Base-by-base conservation (phyloP, 2,888 invertebrate species). In the Megaustenia siamemsis region DNA sequence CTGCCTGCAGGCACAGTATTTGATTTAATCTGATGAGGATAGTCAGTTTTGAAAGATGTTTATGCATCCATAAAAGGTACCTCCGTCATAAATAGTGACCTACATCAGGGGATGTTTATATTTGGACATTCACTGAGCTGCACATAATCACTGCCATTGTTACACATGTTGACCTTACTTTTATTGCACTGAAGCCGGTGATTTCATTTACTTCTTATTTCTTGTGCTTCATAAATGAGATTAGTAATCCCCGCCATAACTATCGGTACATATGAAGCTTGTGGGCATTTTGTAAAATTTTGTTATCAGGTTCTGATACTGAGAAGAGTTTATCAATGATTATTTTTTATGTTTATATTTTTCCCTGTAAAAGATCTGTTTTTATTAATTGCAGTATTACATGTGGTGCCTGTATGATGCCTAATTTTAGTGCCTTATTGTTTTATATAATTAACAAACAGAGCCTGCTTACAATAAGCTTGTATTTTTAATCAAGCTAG, bases 321-420 rank as follows among this genome's bases (percentile, higher is more conserved):
- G 53, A 4, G 24, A 53, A 24, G 3, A 8, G 53, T 53, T 4
- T 3, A 53, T 10, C 53, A 8, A 21, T 53, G 15, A 18, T 8
- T 53, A 8, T 18, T 18, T 10, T 53, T 15, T 15, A 53, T 53
- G 53, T n/a, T n/a, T n/a, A n/a, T n/a, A 10, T 6, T 21, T 60
- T 56, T 60, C 3, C 28, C 60, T 60, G n/a, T 60, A 28, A n/a
- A 60, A 28, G 28, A 60, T n/a, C 60, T 60, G 60, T 60, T 60
- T 60, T 60, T 38, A 69, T 12, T 45, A 6, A 73, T 45, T 73
- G n/a, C 71, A 73, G 71, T 73, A 73, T 73, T 73, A 73, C 71
- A 45, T 43, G 21, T 73, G 28, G 71, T 73, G 71, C 71, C 45
- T 73, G 15, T 73, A 3, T 73, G 12, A 73, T 73, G n/a, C n/a